These are phyloP conservation scores for Lepidurus packardi DNA, from an alignment of 1,140 invertebrate species.

Conservation along the genomic window DNA sequence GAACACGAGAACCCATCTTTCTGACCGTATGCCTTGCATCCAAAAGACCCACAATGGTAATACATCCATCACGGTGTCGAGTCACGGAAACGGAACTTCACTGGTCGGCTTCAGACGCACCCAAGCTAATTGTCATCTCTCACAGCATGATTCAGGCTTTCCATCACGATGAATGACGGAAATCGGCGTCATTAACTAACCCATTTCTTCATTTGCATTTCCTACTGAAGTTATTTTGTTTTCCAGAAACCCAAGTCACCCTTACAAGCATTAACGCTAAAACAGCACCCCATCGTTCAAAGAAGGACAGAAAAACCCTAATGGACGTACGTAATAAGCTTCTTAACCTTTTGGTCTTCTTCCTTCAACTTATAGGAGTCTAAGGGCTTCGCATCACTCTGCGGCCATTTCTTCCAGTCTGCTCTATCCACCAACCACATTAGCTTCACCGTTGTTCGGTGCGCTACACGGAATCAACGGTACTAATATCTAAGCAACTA, in stretches of 20 bases:
- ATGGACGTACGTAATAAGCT: not conserved
- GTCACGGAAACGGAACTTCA: constrained; percentile 8
- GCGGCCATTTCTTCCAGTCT: not conserved
- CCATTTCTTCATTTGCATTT: not conserved
- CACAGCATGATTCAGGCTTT: constrained; percentile 10
- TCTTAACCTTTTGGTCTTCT: not conserved
- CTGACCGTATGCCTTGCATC: not conserved
- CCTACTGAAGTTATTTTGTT: not conserved
- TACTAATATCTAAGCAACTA: not conserved
- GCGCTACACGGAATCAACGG: not conserved
- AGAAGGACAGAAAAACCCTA: too few relatives aligned
- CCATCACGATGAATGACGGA: not conserved
- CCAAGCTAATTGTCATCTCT: constrained; percentile 12
- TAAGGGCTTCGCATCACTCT: not conserved
- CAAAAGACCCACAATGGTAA: not conserved
- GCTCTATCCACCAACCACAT: not conserved
- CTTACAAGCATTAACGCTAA: not conserved
- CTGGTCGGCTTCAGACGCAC: constrained; percentile 12
- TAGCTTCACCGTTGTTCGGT: not conserved
- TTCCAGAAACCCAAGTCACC: not conserved
- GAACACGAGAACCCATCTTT: not conserved
- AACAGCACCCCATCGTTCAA: too few relatives aligned
- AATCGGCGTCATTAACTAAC: not conserved
- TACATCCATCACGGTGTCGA: constrained; percentile 1
- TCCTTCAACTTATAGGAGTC: not conserved